Conservation (phyloP, 2,888 invertebrate genomes). For the Philhelius pedissequus region DNA sequence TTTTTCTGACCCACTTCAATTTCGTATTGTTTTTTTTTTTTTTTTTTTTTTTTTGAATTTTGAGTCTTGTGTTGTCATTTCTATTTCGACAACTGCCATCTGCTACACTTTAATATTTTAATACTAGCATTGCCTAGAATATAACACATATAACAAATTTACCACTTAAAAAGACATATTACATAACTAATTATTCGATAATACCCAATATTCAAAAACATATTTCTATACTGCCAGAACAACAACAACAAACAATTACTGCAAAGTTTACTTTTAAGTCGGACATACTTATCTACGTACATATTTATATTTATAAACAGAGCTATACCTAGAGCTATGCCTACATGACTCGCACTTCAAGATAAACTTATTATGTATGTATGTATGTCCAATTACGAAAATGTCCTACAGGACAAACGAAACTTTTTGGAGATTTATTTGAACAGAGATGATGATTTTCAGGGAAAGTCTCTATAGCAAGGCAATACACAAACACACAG, state of each 20-base stretch:
- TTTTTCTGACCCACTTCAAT: no score
- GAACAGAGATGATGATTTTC: not conserved
- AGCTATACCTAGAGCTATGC: not conserved
- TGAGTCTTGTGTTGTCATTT: no score
- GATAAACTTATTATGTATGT: no score
- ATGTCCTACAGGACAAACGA: not conserved
- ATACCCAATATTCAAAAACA: not conserved
- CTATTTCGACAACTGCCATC: no score
- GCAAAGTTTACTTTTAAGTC: not conserved
- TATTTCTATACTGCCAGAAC: not conserved
- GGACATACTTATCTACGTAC: not conserved
- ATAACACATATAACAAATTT: not conserved
- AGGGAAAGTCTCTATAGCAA: not conserved
- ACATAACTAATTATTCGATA: not conserved
- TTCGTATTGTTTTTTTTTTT: no score
- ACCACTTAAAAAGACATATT: not conserved
- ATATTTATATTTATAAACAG: no score
- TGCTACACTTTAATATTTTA: no score
- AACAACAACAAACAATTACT: not conserved
- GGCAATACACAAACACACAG: not conserved
- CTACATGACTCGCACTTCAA: not conserved
- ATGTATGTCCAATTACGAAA: conserved; percentile 5
- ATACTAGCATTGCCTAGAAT: no score
- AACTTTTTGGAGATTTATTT: not conserved
- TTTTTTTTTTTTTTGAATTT: no score